phyloP scores from a whole-genome alignment of 2,888 invertebrate genomes.

The Drosophila paranaensis region DNA sequence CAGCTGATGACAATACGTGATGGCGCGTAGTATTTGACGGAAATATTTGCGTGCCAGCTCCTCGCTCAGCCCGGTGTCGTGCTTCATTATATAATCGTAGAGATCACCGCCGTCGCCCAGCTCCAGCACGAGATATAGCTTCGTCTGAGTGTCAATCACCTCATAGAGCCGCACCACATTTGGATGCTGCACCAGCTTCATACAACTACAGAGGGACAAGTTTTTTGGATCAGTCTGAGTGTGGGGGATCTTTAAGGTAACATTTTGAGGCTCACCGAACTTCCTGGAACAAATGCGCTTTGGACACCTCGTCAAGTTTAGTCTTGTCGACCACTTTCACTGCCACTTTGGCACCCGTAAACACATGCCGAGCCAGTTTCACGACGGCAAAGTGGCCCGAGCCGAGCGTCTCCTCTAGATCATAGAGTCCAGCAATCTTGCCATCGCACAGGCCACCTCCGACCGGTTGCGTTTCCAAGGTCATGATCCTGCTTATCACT shows the following conservation, averaged over 20 bases:
- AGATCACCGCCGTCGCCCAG: slow-evolving; percentile 99
- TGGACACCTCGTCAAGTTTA: slow-evolving; percentile 97
- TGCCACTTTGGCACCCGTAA: slow-evolving; percentile 99
- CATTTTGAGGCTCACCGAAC: slow-evolving; percentile 86
- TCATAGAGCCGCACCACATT: slow-evolving; percentile 99
- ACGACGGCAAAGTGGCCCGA: slow-evolving; percentile 99
- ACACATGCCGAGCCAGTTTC: slow-evolving; percentile 98
- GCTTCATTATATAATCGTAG: slow-evolving; percentile 99
- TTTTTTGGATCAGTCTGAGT: background rate
- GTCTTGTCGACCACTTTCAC: slow-evolving; percentile 99
- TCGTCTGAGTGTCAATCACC: slow-evolving; percentile 99
- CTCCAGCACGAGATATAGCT: slow-evolving; percentile 98
- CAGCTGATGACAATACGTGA: slow-evolving; percentile 97
- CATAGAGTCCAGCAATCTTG: slow-evolving; percentile 98
- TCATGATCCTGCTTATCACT: slow-evolving; percentile 60
- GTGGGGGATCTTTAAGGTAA: slow-evolving; percentile 10
- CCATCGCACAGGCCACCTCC: slow-evolving; percentile 86
- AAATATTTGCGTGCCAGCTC: slow-evolving; percentile 95
- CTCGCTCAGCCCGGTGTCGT: slow-evolving; percentile 94
- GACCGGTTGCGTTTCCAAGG: slow-evolving; percentile 77
- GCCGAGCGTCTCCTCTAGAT: slow-evolving; percentile 98
- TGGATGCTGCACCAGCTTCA: slow-evolving; percentile 99
- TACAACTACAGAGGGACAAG: slow-evolving; percentile 88
- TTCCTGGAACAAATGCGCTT: slow-evolving; percentile 98
- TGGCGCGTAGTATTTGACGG: slow-evolving; percentile 98